Evolutionary conservation across 2,113 vertebrate genomes (phyloP).

Genomic region (Gadus macrocephalus): DNA sequence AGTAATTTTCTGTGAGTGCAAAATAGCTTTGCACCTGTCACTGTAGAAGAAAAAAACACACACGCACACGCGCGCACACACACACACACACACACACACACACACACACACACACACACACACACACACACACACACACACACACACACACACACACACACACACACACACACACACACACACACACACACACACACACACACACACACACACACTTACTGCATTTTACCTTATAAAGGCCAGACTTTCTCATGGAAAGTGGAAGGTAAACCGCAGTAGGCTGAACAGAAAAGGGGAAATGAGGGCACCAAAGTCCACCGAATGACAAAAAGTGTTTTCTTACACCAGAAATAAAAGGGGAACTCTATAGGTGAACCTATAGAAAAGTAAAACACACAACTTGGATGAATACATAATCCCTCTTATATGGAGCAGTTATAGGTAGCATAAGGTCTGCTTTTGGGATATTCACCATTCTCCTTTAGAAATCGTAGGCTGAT

Average conservation of each 20-base stretch:
- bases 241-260: slow-evolving; percentile 27
- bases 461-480: too few relatives aligned
- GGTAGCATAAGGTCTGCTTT: too few relatives aligned
- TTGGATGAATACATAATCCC: too few relatives aligned
- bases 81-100: not conserved
- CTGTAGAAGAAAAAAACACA: not conserved
- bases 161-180: not conserved
- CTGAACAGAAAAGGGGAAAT: slow-evolving; percentile 39
- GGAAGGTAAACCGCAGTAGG: slow-evolving; percentile 37
- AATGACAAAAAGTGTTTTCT: slow-evolving; percentile 5
- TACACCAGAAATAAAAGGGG: too few relatives aligned
- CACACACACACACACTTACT: not conserved
- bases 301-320: not conserved
- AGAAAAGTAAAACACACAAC: too few relatives aligned
- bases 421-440: too few relatives aligned
- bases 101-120: not conserved
- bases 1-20: too few relatives aligned
- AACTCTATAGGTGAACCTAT: too few relatives aligned
- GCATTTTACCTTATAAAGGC: not conserved
- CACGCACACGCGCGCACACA: not conserved
- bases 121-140: not conserved
- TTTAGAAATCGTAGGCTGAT: too few relatives aligned
- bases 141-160: not conserved
- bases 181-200: not conserved
- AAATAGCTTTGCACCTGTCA: not conserved